Evolutionary conservation across 2,888 invertebrate genomes (phyloP).

Genomic region (Ditula angustiorana): DNA sequence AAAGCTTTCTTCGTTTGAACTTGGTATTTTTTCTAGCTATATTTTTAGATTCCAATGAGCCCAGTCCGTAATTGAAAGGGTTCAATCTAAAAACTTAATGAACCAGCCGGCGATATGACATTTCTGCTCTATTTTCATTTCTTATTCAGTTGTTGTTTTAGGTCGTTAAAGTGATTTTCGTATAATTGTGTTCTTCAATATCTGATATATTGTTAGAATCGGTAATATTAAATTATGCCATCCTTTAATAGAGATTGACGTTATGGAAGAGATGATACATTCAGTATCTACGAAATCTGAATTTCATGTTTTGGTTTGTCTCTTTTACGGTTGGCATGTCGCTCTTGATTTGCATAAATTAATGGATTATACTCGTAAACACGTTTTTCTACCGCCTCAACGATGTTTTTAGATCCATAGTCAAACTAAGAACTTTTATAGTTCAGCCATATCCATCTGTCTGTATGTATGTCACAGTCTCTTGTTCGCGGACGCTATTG

Average conservation of each 20-base stretch:
- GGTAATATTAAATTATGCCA: not conserved
- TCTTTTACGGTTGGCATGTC: too few species aligned
- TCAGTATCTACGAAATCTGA: too few species aligned
- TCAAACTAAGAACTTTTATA: too few species aligned
- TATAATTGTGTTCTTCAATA: not conserved
- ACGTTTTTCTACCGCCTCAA: too few species aligned
- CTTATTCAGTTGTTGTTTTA: not conserved
- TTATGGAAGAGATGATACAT: too few species aligned
- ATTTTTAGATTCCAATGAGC: not conserved
- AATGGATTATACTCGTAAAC: too few species aligned
- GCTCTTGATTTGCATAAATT: too few species aligned
- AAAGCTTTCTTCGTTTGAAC: not conserved
- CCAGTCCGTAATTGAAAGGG: not conserved
- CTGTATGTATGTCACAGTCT: too few species aligned
- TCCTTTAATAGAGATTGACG: not conserved
- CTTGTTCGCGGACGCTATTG: too few species aligned
- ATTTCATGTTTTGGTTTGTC: too few species aligned
- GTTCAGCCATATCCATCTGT: too few species aligned
- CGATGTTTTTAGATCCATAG: too few species aligned
- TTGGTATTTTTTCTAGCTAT: not conserved
- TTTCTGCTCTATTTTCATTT: conserved; percentile 8
- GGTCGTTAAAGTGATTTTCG: not conserved
- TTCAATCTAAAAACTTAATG: conserved; percentile 10
- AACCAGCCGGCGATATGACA: not conserved
- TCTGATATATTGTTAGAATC: not conserved